Conservation (phyloP, 2,888 invertebrate species). For the Pardosa pseudoannulata region DNA sequence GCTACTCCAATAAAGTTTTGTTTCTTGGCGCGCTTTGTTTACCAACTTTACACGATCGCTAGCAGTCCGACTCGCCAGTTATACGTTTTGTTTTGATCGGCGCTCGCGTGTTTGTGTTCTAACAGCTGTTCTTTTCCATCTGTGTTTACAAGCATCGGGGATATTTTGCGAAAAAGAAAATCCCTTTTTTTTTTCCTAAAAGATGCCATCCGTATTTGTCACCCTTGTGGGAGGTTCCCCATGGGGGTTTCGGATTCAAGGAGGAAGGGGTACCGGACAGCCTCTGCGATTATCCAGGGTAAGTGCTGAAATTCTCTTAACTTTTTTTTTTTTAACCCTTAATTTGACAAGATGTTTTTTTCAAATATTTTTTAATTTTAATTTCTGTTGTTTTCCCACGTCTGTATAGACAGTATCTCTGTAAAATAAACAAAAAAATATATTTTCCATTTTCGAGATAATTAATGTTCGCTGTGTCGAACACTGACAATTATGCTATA, state of each 20-base stretch:
- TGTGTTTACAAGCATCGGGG: neutral
- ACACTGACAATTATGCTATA: no score
- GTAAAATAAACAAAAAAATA: no score
- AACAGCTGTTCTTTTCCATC: neutral
- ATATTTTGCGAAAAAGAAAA: no score
- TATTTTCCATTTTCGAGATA: no score
- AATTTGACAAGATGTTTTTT: no score
- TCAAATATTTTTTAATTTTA: no score
- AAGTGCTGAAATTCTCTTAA: no score
- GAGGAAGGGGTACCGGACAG: conserved; percentile 60
- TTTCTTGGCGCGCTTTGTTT: conserved; percentile 45
- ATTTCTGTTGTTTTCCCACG: no score
- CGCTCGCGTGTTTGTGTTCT: neutral
- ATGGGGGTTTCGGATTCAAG: conserved; percentile 74
- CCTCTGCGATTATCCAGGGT: conserved; percentile 57
- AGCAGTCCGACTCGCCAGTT: neutral
- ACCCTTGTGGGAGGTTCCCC: conserved; percentile 73
- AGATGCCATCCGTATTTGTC: conserved; percentile 49
- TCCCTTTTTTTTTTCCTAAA: no score
- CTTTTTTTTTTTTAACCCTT: no score
- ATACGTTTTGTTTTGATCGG: neutral
- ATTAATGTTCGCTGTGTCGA: no score
- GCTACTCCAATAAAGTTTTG: conserved; percentile 57
- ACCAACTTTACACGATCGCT: conserved; percentile 44
- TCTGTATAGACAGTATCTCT: no score